Base-by-base conservation (phyloP, 2,113 vertebrate genomes). In the Indri indri region DNA sequence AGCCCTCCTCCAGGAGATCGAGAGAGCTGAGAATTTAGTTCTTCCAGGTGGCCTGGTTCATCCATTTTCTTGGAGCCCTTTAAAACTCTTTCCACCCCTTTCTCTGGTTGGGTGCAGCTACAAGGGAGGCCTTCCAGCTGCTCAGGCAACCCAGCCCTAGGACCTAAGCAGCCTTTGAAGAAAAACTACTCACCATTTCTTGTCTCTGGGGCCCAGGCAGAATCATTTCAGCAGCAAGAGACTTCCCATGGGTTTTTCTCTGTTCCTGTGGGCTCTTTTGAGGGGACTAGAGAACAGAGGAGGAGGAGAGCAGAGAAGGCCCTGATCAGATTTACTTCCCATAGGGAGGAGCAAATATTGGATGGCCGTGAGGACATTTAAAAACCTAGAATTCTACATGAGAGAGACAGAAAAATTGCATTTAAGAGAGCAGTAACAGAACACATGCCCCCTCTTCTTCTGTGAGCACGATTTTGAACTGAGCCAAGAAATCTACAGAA, bases 121-220 rank as follows among this genome's bases (percentile, higher is more conserved):
- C 17, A 17, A 63, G n/a, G 34, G 70, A 94, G 57, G 7, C 10
- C 37, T 37, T 71, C 32, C 52, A 8, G 4, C 37, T 42, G 22
- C 18, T 34, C 34, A 6, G 8, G 25, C 20, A 80, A 25, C 61
- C 42, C 37, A 52, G 77, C 57, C n/a, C 87, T 50, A 70, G 79
- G 59, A 50, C 50, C 47, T 32, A 90, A 32, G n/a, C 25, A 81
- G 71, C 32, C 34, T 97, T 73, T 37, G 61, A 47, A 93, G 73
- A 83, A 81, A 96, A 94, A 94, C 27, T 42, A 91, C 88, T 95
- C 81, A 81, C 84, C 71, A 23, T 73, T 92, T 90, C 92, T 82
- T 66, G 65, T 63, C 47, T 86, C 50, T 96, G 89, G 34, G 37
- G 89, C n/a, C 76, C 90, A 93, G 23, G 34, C 14, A 73, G 42